These are phyloP conservation scores for Drosophila helvetica DNA, from an alignment of 2,888 invertebrate genomes.

Conservation along the genomic window DNA sequence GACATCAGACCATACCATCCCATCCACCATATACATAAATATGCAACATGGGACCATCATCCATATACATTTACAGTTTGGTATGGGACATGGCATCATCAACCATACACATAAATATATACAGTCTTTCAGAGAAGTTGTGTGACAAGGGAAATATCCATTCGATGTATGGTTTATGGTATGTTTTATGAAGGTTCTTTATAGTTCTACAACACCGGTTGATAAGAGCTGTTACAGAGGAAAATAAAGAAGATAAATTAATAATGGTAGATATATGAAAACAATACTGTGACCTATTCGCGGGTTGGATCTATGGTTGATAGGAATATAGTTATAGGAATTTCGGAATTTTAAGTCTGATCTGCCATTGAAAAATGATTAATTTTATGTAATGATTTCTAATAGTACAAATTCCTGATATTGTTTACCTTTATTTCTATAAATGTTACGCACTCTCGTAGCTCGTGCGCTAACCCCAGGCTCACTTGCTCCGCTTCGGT, in stretches of 20 bases:
- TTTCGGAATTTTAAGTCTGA: too few species aligned
- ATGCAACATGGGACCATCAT: constrained; percentile 29
- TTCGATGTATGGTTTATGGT: not conserved
- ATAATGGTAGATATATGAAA: not conserved
- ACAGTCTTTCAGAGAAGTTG: not conserved
- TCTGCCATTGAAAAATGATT: too few species aligned
- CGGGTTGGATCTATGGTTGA: too few species aligned
- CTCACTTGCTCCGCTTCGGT: too few species aligned
- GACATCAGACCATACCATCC: constrained; percentile 19
- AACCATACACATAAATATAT: not conserved
- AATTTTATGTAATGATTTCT: too few species aligned
- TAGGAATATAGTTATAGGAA: too few species aligned
- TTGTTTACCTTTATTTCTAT: not conserved
- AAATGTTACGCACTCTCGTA: too few species aligned
- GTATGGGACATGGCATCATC: too few species aligned
- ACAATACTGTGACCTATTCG: too few species aligned
- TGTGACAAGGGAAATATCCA: not conserved
- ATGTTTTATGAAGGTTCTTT: not conserved
- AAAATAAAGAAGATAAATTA: not conserved
- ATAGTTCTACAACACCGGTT: not conserved
- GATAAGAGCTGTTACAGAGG: not conserved
- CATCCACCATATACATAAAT: constrained; percentile 2
- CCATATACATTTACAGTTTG: not conserved
- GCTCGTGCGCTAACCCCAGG: too few species aligned
- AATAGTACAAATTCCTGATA: not conserved